These are phyloP conservation scores for Drosophila merina DNA, from an alignment of 2,888 invertebrate genomes.

Conservation along the genomic window DNA sequence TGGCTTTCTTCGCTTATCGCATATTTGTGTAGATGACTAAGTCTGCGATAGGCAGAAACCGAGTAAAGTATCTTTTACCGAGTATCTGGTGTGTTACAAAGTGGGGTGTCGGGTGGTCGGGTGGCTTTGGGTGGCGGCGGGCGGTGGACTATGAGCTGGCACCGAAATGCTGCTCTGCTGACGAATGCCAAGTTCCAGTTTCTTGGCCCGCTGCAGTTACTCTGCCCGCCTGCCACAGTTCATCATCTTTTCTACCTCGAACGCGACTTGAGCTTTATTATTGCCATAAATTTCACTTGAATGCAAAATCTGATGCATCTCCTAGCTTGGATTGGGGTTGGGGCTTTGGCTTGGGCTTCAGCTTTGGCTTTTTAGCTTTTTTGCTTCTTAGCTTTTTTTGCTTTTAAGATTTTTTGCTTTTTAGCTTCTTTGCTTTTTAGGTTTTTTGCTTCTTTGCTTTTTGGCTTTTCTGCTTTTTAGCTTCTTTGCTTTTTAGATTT, in stretches of 20 bases:
- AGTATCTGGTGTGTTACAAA: neutral
- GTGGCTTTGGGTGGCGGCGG: neutral
- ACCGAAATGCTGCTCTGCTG: slow-evolving; percentile 43
- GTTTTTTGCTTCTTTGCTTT: slow-evolving; percentile 18
- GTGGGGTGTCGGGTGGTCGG: neutral
- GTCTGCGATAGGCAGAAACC: slow-evolving; percentile 52
- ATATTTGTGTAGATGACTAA: slow-evolving; percentile 75
- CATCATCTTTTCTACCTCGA: slow-evolving; percentile 65
- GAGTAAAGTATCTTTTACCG: slow-evolving; percentile 13
- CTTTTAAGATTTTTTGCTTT: neutral
- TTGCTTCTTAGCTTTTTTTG: slow-evolving; percentile 39
- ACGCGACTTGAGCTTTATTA: slow-evolving; percentile 77
- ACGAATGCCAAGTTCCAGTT: slow-evolving; percentile 42
- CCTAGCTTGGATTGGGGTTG: slow-evolving; percentile 49
- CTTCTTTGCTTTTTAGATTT: slow-evolving; percentile 32
- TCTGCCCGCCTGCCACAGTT: slow-evolving; percentile 9
- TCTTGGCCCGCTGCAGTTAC: slow-evolving; percentile 5
- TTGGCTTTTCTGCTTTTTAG: slow-evolving; percentile 17
- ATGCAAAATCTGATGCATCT: slow-evolving; percentile 77
- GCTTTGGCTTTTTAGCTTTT: slow-evolving; percentile 28
- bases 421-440: slow-evolving; percentile 10
- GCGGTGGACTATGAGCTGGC: slow-evolving; percentile 1
- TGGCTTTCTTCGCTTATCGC: slow-evolving; percentile 30
- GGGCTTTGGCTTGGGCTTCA: slow-evolving; percentile 3
- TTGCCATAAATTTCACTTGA: slow-evolving; percentile 77